Conservation (phyloP, 2,113 vertebrate genomes). For the Geothlypis trichas region DNA sequence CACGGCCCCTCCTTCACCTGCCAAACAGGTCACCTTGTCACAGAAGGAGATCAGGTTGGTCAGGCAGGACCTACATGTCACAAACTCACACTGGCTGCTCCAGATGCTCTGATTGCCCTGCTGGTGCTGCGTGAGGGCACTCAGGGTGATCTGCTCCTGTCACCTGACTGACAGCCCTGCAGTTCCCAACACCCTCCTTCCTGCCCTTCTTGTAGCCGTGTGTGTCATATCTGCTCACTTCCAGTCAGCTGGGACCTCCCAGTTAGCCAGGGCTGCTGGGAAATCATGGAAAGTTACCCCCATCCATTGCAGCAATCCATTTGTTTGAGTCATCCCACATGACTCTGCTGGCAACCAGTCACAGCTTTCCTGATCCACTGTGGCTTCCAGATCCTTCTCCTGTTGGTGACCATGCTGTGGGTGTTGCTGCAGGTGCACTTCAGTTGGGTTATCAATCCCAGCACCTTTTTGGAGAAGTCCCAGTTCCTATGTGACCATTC, state of each 20-base stretch:
- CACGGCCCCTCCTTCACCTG: neutral
- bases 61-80: neutral
- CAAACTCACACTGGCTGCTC: neutral
- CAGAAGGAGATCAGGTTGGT: neutral
- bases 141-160: neutral
- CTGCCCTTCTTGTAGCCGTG: neutral
- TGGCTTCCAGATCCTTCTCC: neutral
- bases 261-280: neutral
- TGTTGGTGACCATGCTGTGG: fast-evolving
- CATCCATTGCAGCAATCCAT: neutral
- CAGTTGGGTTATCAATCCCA: neutral
- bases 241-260: neutral
- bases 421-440: neutral
- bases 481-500: fast-evolving
- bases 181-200: neutral
- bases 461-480: neutral
- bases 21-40: neutral
- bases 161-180: neutral
- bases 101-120: neutral
- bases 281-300: neutral
- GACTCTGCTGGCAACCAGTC: neutral
- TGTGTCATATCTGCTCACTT: neutral
- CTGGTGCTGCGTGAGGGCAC: fast-evolving
- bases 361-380: neutral
- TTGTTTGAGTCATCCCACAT: neutral